Conservation (phyloP, 1,140 invertebrate genomes). For the Dreissena rostriformis region DNA sequence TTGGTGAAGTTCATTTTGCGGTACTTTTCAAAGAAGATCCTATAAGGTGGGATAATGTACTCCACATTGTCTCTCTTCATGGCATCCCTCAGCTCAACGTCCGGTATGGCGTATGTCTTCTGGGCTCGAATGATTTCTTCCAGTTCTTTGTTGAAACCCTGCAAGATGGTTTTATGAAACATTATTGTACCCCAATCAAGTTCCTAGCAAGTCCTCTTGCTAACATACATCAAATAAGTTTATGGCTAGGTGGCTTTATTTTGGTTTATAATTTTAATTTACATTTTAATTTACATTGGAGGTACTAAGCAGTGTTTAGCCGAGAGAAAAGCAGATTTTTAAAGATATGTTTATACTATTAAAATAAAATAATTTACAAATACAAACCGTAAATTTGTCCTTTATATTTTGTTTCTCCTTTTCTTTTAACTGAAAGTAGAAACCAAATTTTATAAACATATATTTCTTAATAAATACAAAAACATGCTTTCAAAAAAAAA, state of each 20-base stretch:
- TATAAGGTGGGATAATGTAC: constrained; percentile 87
- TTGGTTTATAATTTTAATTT: too few species aligned
- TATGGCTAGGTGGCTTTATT: too few species aligned
- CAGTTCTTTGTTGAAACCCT: constrained; percentile 97
- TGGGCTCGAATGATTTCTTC: constrained; percentile 92
- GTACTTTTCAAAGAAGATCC: constrained; percentile 84
- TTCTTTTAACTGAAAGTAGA: constrained; percentile 87
- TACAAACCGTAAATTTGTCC: constrained; percentile 93
- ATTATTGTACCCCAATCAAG: too few species aligned
- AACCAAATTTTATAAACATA: constrained; percentile 11
- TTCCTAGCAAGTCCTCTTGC: too few species aligned
- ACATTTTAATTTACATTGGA: too few species aligned
- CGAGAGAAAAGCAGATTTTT: too few species aligned
- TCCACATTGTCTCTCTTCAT: constrained; percentile 93
- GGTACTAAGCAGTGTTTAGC: too few species aligned
- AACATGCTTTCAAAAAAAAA: too few species aligned
- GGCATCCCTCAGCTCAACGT: constrained; percentile 91
- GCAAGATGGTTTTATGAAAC: constrained; percentile 66
- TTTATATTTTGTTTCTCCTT: constrained; percentile 95
- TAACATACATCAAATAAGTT: too few species aligned
- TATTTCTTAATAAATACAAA: too few species aligned
- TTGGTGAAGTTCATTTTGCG: constrained; percentile 91
- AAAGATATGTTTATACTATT: too few species aligned
- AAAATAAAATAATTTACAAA: background rate
- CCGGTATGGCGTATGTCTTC: constrained; percentile 95